Evolutionary conservation across 2,888 invertebrate species (phyloP).

Genomic region (Stegophylla sp.): DNA sequence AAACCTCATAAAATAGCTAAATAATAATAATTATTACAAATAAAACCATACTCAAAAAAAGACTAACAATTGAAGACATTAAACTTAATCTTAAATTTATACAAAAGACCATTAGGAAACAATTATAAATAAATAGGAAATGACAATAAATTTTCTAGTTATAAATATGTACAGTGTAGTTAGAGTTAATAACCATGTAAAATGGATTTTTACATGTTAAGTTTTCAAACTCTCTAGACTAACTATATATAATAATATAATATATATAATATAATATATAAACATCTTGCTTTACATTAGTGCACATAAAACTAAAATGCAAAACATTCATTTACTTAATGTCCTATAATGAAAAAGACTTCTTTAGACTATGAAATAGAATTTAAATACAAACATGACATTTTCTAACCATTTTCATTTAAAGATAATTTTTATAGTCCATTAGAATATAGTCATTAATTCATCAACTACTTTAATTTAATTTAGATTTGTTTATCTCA

Average conservation of each 20-base stretch:
- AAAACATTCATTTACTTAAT: not conserved
- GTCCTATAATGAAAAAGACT: constrained; percentile 20
- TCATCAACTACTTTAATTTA: constrained; percentile 1
- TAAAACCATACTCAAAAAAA: constrained; percentile 22
- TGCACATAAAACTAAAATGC: not conserved
- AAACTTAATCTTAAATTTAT: constrained; percentile 44
- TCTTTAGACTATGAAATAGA: not conserved
- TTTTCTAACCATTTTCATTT: not conserved
- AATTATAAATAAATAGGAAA: constrained; percentile 24
- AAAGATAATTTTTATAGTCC: not conserved
- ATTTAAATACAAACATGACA: not conserved
- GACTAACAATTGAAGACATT: constrained; percentile 40
- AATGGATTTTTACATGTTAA: not conserved
- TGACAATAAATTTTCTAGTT: not conserved
- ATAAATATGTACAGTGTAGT: not conserved
- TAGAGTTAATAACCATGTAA: not conserved
- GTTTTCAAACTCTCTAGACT: not conserved
- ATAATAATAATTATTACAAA: constrained; percentile 31
- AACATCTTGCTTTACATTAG: not conserved
- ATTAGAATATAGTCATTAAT: not conserved
- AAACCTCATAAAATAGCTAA: constrained; percentile 13
- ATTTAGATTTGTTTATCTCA: not conserved
- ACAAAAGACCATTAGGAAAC: constrained; percentile 17
- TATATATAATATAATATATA: too few relatives aligned
- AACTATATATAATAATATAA: not conserved